These are phyloP conservation scores for Cheiracanthium punctorium DNA, from an alignment of 2,888 invertebrate genomes.

Conservation along the genomic window DNA sequence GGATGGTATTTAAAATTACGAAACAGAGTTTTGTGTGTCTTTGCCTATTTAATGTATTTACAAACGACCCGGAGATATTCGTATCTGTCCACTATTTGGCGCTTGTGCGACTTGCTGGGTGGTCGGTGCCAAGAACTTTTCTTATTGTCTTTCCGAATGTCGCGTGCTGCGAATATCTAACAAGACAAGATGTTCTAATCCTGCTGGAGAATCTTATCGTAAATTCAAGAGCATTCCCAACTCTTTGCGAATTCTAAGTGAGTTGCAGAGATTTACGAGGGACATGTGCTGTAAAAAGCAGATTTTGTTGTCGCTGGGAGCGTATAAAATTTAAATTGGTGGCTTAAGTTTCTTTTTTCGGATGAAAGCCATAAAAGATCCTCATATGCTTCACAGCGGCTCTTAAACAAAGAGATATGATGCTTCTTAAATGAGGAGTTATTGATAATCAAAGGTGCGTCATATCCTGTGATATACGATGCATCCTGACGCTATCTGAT, in stretches of 20 bases:
- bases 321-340: not conserved
- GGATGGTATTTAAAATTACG: no score
- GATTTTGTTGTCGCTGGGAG: not conserved
- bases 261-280: not conserved
- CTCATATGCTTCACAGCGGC: not conserved
- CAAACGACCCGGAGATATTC: no score
- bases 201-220: not conserved
- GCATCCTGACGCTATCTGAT: no score
- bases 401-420: not conserved
- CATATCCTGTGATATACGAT: no score
- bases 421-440: no score
- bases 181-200: not conserved
- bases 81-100: not conserved
- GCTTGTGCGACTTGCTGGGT: not conserved
- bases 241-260: not conserved
- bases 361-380: not conserved
- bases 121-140: not conserved
- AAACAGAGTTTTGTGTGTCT: no score
- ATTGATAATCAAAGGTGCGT: no score
- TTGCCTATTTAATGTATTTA: no score
- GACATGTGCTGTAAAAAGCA: not conserved
- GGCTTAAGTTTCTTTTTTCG: not conserved
- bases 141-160: conserved; percentile 10
- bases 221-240: not conserved
- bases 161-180: conserved; percentile 7